Evolutionary conservation across 1,140 invertebrate species (phyloP), one percentile per base, ranked within the genome.

Genomic region (Ericerus pela): DNA sequence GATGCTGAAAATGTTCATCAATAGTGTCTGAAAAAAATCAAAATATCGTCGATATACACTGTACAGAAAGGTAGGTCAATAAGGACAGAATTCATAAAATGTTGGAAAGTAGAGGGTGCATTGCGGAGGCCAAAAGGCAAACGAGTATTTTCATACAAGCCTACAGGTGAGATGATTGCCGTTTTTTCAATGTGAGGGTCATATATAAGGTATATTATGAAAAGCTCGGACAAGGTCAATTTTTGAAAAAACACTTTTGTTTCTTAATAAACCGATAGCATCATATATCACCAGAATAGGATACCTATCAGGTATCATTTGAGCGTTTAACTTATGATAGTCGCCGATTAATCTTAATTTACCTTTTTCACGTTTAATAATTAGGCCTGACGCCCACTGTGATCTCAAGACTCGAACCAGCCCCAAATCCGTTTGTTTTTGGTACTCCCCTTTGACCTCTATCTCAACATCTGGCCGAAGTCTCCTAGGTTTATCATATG

Each of bases 201-300:
- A 18, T 67, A 58, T 16, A 77, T 61, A n/a, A 10, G 62, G 58
- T 8, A 78, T 67, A 60, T 78, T 75, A 62, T 69, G 72, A 64
- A 73, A 78, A 2, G 75, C 76, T 20, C 62, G 67, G 2, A 61
- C 64, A n/a, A 75, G 56, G 63, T 78, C 75, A 18, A 78, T 54
- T 0, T 68, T 67, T 0, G 65, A 64, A 55, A 77, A 76, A 56
- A 66, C 72, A 36, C 64, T 60, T 8, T 62, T 59, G 4, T 65
- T 63, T 11, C 66, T 65, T 54, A 78, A 52, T 22, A 61, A 60
- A 54, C 72, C 66, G 5, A 79, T 58, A 26, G 65, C 65, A 12
- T 72, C 66, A 26, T 68, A 67, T 14, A 76, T 74, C 14, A 69
- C 63, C 1, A 73, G 76, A n/a, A 80, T 61, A 5, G 75, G 75